Base-by-base conservation (phyloP, 2,888 invertebrate species). In the Micoletzkya japonica region DNA sequence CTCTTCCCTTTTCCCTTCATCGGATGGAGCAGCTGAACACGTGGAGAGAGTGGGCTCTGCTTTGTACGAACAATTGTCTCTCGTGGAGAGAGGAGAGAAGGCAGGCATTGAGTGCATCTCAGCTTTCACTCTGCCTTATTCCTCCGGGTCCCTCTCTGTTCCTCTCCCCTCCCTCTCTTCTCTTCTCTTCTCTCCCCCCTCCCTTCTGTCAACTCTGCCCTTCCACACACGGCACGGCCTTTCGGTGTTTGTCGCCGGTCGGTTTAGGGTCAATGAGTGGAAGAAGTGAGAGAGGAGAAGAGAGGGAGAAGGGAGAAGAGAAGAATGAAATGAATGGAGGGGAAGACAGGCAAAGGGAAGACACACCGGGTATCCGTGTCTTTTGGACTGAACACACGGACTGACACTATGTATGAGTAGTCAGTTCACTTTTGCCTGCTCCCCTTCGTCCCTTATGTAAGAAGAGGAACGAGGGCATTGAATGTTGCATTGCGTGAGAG, bases 81-180 rank as follows among this genome's bases (percentile, higher is more conserved):
- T n/a, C 24, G n/a, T 63, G 36, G 34, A 49, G 28, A 30, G 63
- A 63, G 44, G 3, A 63, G 44, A 32, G 28, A 24, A 50, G 30
- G 58, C 28, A 50, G 52, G 17, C 34, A 50, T 32, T 20, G 39
- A 44, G 20, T 44, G 44, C 20, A 44, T 10, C 10, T 10, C 10
- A 44, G 44, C 10, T 10, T 14, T 14, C 44, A 10, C 20, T 44
- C 44, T 20, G 10, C 44, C 20, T 14, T 44, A 44, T 44, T 14
- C 59, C 37, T 37, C 37, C 39, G 59, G 37, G 59, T 37, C 39
- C 59, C 28, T 39, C 36, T 57, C 34, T 34, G 57, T 34, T 57
- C 34, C 1, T n/a, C 20, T 34, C 57, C 34, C 34, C 34, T 26
- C 37, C 44, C 60, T 56, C 28, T 56, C 56, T 34, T 44, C 39